A percentile compares a stretch with the other conserved stretches of the same genome.
phyloP scores from a whole-genome alignment of 1,140 invertebrate species.

The Nylanderia fulva region DNA sequence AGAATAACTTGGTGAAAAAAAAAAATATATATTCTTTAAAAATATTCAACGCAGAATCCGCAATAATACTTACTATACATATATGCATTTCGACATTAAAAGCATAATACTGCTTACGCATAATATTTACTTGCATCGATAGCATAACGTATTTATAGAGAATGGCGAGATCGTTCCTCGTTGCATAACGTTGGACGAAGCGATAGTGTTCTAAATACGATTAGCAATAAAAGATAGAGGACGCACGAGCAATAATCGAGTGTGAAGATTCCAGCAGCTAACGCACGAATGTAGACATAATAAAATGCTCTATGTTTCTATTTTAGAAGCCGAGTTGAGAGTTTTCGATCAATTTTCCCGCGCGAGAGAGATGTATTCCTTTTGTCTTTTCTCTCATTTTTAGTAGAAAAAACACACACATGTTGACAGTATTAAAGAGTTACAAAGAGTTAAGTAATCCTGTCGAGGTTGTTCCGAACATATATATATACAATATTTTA shows the following conservation, averaged over 20 bases:
- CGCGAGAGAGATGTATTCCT: constrained; percentile 27
- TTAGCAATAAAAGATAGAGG: constrained; percentile 50
- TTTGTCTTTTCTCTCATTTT: constrained; percentile 29
- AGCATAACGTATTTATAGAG: constrained; percentile 15
- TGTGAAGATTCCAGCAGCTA: constrained; percentile 8
- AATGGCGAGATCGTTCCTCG: constrained; percentile 27
- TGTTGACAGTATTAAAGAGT: constrained; percentile 75
- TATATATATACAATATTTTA: constrained; percentile 36
- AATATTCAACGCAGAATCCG: not conserved
- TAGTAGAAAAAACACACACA: constrained; percentile 43
- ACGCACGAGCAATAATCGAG: constrained; percentile 23
- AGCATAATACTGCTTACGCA: constrained; percentile 53
- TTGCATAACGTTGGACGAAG: constrained; percentile 17
- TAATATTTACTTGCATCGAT: constrained; percentile 45
- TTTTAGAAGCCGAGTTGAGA: constrained; percentile 39
- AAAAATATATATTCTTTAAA: no score
- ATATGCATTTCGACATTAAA: constrained; percentile 8
- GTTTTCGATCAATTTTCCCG: constrained; percentile 39
- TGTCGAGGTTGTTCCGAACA: constrained; percentile 62
- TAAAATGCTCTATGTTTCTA: constrained; percentile 48
- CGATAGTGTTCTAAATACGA: constrained; percentile 53
- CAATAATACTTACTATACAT: constrained; percentile 14
- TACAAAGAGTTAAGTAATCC: constrained; percentile 74
- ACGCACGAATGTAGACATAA: constrained; percentile 49
- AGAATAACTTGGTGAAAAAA: not conserved